Evolutionary conservation across 1,140 invertebrate genomes (phyloP).

Genomic region (Drosophila dunni): DNA sequence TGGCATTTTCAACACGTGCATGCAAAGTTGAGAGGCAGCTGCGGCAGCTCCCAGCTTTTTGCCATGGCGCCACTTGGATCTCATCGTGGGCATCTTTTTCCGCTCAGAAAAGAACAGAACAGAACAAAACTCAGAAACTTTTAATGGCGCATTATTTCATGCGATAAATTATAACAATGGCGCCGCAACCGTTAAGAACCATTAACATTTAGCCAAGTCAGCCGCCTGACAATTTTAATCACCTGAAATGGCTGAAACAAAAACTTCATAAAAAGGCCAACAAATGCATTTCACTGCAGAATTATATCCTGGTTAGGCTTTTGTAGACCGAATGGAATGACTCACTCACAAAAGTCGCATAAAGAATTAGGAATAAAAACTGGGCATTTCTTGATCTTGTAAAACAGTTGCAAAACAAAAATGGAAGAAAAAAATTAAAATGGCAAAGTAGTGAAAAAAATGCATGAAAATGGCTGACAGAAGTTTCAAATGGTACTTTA

Average conservation of each 20-base stretch:
- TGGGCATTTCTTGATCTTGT: slow-evolving; percentile 47
- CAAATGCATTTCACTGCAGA: slow-evolving; percentile 21
- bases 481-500: slow-evolving; percentile 81
- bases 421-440: not conserved
- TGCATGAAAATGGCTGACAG: slow-evolving; percentile 49
- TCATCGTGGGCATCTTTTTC: slow-evolving; percentile 13
- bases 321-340: slow-evolving; percentile 17
- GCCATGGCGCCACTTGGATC: slow-evolving; percentile 41
- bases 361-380: slow-evolving; percentile 36
- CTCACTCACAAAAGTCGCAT: slow-evolving; percentile 16
- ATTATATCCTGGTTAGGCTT: slow-evolving; percentile 11
- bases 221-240: slow-evolving; percentile 60
- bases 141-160: slow-evolving; percentile 80
- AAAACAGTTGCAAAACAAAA: slow-evolving; percentile 39
- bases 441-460: slow-evolving; percentile 9
- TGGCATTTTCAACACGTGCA: slow-evolving; percentile 77
- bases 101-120: slow-evolving; percentile 9
- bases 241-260: slow-evolving; percentile 44
- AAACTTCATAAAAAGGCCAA: slow-evolving; percentile 14
- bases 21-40: slow-evolving; percentile 73
- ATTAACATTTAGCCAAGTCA: slow-evolving; percentile 74
- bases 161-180: slow-evolving; percentile 77
- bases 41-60: slow-evolving; percentile 38
- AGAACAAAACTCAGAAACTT: slow-evolving; percentile 50
- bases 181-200: slow-evolving; percentile 62